A percentile compares a stretch with the other conserved stretches of the same genome.
phyloP scores from a whole-genome alignment of 2,888 invertebrate species.

The Drosophila vallismaia region DNA sequence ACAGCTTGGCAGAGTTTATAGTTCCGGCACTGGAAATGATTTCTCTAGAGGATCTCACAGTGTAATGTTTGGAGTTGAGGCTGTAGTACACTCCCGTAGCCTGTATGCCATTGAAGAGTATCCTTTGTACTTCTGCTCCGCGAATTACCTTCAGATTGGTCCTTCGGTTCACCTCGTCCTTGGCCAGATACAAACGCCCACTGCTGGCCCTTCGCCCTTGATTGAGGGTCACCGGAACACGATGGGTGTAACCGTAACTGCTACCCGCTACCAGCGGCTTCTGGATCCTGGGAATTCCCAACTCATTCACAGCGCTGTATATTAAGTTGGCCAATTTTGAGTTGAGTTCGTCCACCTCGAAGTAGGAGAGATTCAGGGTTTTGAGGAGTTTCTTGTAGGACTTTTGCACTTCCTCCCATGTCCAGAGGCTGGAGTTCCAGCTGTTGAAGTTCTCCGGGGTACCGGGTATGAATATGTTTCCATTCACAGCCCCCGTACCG shows the following conservation, averaged over 20 bases:
- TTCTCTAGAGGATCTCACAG: slow-evolving; percentile 41
- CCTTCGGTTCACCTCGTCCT: slow-evolving; percentile 39
- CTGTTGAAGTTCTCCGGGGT: slow-evolving; percentile 85
- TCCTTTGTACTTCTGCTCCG: slow-evolving; percentile 52
- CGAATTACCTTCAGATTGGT: slow-evolving; percentile 70
- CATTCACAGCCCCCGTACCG: slow-evolving; percentile 87
- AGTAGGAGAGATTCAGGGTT: slow-evolving; percentile 83
- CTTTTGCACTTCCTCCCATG: slow-evolving; percentile 85
- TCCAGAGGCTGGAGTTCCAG: slow-evolving; percentile 85
- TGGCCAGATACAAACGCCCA: slow-evolving; percentile 86
- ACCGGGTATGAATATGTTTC: slow-evolving; percentile 87
- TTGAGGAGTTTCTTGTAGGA: slow-evolving; percentile 84
- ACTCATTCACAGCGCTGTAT: slow-evolving; percentile 84
- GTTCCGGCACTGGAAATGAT: slow-evolving; percentile 56
- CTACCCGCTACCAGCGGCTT: slow-evolving; percentile 86
- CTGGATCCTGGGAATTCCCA: slow-evolving; percentile 87
- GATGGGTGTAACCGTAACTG: slow-evolving; percentile 85
- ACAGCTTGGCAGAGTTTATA: slow-evolving; percentile 46
- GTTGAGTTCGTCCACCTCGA: slow-evolving; percentile 51
- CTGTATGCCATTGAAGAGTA: slow-evolving; percentile 35
- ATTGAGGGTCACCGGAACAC: slow-evolving; percentile 85
- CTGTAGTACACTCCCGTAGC: slow-evolving; percentile 57
- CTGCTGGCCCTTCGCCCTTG: slow-evolving; percentile 86
- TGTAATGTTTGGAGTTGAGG: slow-evolving; percentile 14
- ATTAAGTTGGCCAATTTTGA: slow-evolving; percentile 84